These are phyloP conservation scores for Psephotus haematonotus DNA, from an alignment of 2,113 vertebrate genomes.

Conservation along the genomic window DNA sequence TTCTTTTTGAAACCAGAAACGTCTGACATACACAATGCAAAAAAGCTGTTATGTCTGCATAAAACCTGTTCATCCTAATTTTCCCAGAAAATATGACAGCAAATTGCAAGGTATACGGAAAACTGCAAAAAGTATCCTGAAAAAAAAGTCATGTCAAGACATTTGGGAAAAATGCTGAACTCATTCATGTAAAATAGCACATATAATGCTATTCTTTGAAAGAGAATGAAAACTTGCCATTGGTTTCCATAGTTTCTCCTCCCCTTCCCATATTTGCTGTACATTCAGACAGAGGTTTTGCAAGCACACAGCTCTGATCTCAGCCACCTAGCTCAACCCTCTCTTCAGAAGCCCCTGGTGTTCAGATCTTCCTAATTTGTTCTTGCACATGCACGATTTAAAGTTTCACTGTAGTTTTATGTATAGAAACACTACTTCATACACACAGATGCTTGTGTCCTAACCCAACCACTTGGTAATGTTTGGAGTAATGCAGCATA, in stretches of 20 bases:
- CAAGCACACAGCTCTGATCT: neutral
- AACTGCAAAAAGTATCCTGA: neutral
- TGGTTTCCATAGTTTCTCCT: neutral
- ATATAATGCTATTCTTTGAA: neutral
- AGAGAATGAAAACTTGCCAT: neutral
- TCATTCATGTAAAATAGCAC: neutral
- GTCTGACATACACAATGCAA: neutral
- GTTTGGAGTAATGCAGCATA: slow-evolving; percentile 68
- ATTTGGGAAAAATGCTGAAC: neutral
- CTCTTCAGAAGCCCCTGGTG: neutral
- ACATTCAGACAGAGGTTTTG: neutral
- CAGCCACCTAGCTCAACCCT: neutral
- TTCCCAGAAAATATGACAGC: neutral
- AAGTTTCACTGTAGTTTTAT: neutral
- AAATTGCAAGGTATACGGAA: neutral
- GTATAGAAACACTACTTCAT: neutral
- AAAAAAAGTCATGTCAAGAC: neutral
- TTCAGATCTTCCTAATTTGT: neutral
- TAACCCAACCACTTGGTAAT: slow-evolving; percentile 47
- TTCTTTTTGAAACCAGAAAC: neutral
- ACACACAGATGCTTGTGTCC: slow-evolving; percentile 37
- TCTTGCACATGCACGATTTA: neutral
- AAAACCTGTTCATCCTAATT: neutral
- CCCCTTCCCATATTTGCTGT: rapidly evolving
- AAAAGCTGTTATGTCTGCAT: neutral